Conservation (phyloP, 2,113 vertebrate species). For the Recurvirostra avosetta region DNA sequence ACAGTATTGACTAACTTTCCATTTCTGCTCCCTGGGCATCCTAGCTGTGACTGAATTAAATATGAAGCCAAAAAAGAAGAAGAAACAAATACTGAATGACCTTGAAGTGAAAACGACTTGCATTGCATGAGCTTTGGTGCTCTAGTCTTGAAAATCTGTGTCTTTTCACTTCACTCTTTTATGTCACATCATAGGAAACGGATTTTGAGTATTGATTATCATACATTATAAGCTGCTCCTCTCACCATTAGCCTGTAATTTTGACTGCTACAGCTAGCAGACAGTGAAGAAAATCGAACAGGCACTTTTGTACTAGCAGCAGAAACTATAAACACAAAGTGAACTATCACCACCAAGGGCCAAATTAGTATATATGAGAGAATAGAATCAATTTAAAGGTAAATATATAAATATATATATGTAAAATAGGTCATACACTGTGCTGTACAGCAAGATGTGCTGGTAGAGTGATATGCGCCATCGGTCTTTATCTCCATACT, state of each 20-base stretch:
- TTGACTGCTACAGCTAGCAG: slow-evolving; percentile 38
- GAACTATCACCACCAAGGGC: not conserved
- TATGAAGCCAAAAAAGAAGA: slow-evolving; percentile 34
- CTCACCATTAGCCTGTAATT: slow-evolving; percentile 55
- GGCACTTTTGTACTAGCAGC: slow-evolving; percentile 9
- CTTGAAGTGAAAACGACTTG: slow-evolving; percentile 76
- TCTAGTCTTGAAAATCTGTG: slow-evolving; percentile 59
- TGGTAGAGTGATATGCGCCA: not conserved
- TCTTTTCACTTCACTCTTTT: slow-evolving; percentile 38
- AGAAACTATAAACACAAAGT: not conserved
- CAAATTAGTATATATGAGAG: slow-evolving; percentile 34
- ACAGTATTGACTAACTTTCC: slow-evolving; percentile 44
- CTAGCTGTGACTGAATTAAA: slow-evolving; percentile 56
- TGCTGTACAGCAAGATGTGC: not conserved
- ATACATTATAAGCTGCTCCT: slow-evolving; percentile 50
- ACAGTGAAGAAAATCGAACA: slow-evolving; percentile 50
- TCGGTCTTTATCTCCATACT: not conserved
- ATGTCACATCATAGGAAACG: slow-evolving; percentile 25
- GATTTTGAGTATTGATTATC: slow-evolving; percentile 69
- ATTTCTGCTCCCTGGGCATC: slow-evolving; percentile 30
- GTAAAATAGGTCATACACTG: not conserved
- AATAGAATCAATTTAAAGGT: slow-evolving; percentile 23
- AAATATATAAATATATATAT: slow-evolving; percentile 26
- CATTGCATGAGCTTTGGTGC: slow-evolving; percentile 70
- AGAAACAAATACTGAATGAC: slow-evolving; percentile 62